Percentiles rank a stretch among this genome's conserved stretches.
Evolutionary conservation across 2,888 invertebrate genomes (phyloP).

Genomic region (Leucania comma): DNA sequence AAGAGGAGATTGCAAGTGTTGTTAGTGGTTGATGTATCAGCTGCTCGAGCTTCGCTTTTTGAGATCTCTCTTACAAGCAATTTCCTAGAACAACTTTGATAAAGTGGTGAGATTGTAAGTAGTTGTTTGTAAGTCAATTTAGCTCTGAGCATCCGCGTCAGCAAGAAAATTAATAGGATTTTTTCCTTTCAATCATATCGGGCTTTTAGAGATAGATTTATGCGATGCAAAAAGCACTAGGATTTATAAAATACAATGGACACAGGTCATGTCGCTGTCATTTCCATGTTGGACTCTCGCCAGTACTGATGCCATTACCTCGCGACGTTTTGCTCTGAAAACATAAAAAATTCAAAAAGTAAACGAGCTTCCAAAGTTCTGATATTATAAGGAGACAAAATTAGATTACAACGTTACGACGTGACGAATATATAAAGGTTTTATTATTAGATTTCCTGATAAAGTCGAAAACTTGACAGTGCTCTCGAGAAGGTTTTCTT

Average conservation of each 20-base stretch:
- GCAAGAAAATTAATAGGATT: conserved; percentile 18
- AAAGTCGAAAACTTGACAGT: conserved; percentile 54
- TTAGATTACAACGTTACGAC: conserved; percentile 56
- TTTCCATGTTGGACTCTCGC: conserved; percentile 62
- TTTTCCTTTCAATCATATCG: conserved; percentile 15
- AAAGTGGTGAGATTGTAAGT: conserved; percentile 20
- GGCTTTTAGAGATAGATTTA: conserved; percentile 20
- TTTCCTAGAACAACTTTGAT: conserved; percentile 44
- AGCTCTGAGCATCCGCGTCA: conserved; percentile 11
- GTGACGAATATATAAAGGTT: conserved; percentile 65
- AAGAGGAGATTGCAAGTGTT: conserved; percentile 6
- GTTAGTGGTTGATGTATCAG: conserved; percentile 41
- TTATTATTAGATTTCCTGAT: conserved; percentile 63
- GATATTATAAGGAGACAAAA: conserved; percentile 59
- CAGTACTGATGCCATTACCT: conserved; percentile 57
- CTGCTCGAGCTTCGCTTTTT: conserved; percentile 17
- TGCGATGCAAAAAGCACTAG: neutral
- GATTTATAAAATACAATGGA: conserved; percentile 63
- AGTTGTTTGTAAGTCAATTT: conserved; percentile 30
- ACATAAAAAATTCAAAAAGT: conserved; percentile 46
- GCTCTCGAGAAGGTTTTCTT: conserved; percentile 25
- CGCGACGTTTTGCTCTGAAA: conserved; percentile 33
- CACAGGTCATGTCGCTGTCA: conserved; percentile 60
- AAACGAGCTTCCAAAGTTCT: conserved; percentile 44
- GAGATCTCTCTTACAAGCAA: conserved; percentile 36